A percentile compares a stretch with the other conserved stretches of the same genome.
Conservation (phyloP, 1,140 invertebrate species). For the Oryctes rhinoceros region DNA sequence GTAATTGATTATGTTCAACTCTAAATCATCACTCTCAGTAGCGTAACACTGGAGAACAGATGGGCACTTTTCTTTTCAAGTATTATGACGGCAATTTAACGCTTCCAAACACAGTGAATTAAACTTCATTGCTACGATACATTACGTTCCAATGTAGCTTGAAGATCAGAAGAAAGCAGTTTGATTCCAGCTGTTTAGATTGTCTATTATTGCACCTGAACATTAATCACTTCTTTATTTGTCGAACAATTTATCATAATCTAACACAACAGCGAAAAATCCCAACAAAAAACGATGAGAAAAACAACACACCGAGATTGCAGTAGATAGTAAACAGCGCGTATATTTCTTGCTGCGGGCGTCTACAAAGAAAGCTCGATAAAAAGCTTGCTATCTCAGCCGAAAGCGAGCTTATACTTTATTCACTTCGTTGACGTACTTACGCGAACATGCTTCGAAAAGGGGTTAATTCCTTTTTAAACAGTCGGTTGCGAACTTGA, state of each 20-base stretch:
- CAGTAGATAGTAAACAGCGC: not conserved
- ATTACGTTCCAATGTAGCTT: not conserved
- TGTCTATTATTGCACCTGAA: constrained; percentile 1
- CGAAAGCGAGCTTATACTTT: not conserved
- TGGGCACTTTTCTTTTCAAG: too few species aligned
- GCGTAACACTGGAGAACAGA: too few species aligned
- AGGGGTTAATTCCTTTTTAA: constrained; percentile 20
- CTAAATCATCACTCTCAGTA: too few species aligned
- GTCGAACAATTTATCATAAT: not conserved
- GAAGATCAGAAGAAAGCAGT: not conserved
- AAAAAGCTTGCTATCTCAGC: not conserved
- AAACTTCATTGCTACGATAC: not conserved
- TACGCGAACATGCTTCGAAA: not conserved
- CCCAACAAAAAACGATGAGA: not conserved
- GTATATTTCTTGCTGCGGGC: not conserved
- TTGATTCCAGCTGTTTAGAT: not conserved
- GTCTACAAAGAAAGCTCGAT: not conserved
- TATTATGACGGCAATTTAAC: too few species aligned
- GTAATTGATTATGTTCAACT: too few species aligned
- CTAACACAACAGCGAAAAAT: not conserved
- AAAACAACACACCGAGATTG: not conserved
- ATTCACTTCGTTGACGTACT: not conserved
- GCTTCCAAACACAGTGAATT: too few species aligned
- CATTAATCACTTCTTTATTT: not conserved
- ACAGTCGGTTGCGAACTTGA: not conserved